These are phyloP conservation scores for Onychostruthus taczanowskii DNA, from an alignment of 2,113 vertebrate genomes.

Conservation along the genomic window DNA sequence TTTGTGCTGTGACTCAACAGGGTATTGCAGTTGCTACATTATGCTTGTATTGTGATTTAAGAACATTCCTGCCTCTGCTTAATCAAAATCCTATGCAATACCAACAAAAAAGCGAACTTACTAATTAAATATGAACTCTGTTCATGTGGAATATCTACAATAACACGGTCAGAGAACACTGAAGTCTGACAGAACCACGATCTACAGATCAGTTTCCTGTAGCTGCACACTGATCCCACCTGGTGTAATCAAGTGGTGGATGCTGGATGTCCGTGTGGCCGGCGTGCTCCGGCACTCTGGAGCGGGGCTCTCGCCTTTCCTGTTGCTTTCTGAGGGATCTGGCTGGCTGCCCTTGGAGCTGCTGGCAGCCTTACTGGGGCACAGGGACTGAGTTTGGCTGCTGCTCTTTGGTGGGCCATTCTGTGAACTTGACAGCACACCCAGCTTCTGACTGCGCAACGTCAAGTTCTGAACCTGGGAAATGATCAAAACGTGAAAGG, in stretches of 20 bases:
- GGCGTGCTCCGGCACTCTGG: conserved; percentile 74
- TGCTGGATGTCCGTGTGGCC: conserved; percentile 76
- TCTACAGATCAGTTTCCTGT: neutral
- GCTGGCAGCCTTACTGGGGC: conserved; percentile 79
- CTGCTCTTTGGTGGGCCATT: conserved; percentile 84
- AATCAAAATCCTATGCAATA: neutral
- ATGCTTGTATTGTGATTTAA: neutral
- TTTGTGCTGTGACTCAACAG: neutral
- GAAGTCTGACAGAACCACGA: neutral
- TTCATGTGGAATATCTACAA: neutral
- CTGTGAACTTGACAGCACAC: conserved; percentile 82
- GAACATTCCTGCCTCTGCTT: neutral
- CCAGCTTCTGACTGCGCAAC: conserved; percentile 82
- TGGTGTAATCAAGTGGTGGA: conserved; percentile 83
- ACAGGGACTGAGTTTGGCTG: conserved; percentile 76
- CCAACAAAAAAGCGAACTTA: neutral
- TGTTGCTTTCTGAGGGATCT: conserved; percentile 77
- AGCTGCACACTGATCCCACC: conserved; percentile 62
- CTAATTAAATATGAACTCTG: neutral
- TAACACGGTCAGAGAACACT: neutral
- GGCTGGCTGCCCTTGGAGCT: conserved; percentile 80
- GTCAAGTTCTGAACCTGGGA: conserved; percentile 87
- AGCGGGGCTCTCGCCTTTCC: conserved; percentile 77
- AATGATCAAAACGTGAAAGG: conserved; percentile 21
- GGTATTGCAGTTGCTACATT: neutral